Evolutionary conservation across 2,888 invertebrate genomes (phyloP).

Genomic region (Automeris io): DNA sequence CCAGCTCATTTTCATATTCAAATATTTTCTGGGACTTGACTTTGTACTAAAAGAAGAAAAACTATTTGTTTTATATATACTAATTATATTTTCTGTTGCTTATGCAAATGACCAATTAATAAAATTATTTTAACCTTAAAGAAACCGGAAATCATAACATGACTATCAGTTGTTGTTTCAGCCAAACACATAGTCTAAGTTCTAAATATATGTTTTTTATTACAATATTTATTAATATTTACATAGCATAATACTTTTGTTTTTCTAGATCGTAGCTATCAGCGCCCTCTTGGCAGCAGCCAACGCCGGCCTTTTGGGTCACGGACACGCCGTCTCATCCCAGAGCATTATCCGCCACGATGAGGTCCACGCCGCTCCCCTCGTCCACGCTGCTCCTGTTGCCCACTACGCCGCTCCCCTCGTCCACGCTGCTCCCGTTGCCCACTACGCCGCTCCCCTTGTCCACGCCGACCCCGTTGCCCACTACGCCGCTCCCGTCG

Average conservation of each 20-base stretch:
- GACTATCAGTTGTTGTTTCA: too few species aligned
- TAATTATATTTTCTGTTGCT: too few species aligned
- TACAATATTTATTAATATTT: constrained; percentile 13
- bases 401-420: constrained; percentile 28
- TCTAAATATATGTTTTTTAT: neutral
- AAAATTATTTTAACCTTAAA: too few species aligned
- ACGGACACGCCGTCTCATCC: constrained; percentile 46
- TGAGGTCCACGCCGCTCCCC: constrained; percentile 26
- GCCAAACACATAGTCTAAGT: too few species aligned
- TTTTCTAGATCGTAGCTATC: constrained; percentile 54
- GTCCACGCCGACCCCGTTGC: constrained; percentile 19
- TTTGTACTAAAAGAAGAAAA: too few species aligned
- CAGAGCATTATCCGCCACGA: constrained; percentile 57
- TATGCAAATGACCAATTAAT: too few species aligned
- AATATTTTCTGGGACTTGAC: too few species aligned
- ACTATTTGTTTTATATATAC: too few species aligned
- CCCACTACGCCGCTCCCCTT: constrained; percentile 22
- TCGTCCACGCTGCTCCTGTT: constrained; percentile 15
- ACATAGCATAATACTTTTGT: constrained; percentile 33
- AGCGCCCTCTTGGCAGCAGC: constrained; percentile 56
- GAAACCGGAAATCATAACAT: too few species aligned
- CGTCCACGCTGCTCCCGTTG: constrained; percentile 25
- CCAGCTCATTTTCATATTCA: too few species aligned
- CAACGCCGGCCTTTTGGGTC: constrained; percentile 54
- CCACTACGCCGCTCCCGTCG: constrained; percentile 23